Conservation (phyloP, 2,888 invertebrate species). For the Nomada fabriciana region DNA sequence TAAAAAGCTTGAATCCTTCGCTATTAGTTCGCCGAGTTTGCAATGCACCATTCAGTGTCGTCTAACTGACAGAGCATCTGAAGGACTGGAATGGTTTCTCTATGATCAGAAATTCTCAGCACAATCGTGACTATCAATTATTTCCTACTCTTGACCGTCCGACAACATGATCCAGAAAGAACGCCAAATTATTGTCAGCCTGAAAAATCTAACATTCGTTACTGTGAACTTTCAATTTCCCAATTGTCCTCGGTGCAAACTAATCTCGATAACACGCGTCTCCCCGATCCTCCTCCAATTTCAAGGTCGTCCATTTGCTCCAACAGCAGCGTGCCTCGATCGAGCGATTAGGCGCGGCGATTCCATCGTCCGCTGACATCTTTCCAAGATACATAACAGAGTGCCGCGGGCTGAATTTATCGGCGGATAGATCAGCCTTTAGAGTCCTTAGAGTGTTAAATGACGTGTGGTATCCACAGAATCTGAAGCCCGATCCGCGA, state of each 20-base stretch:
- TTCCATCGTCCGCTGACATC: slow-evolving; percentile 51
- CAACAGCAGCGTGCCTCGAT: slow-evolving; percentile 33
- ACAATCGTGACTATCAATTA: too few species aligned
- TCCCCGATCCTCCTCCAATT: slow-evolving; percentile 34
- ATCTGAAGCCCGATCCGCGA: slow-evolving; percentile 47
- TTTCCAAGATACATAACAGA: slow-evolving; percentile 44
- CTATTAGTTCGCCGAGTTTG: too few species aligned
- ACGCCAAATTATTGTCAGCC: too few species aligned
- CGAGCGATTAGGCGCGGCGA: slow-evolving; percentile 44
- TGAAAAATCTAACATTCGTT: neutral
- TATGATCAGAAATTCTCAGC: too few species aligned
- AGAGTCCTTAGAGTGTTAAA: slow-evolving; percentile 64
- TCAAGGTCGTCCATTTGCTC: slow-evolving; percentile 43
- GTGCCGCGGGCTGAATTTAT: slow-evolving; percentile 50
- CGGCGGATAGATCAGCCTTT: slow-evolving; percentile 55
- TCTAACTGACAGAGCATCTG: too few species aligned
- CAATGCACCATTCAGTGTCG: too few species aligned
- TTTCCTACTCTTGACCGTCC: too few species aligned
- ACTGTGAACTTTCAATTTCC: neutral
- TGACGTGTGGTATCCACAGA: slow-evolving; percentile 65
- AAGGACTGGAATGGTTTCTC: too few species aligned
- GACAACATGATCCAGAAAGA: too few species aligned
- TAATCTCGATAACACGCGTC: neutral
- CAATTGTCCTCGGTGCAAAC: neutral
- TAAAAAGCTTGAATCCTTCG: too few species aligned